phyloP scores from a whole-genome alignment of 2,888 invertebrate genomes.

The Sinohyriopsis cumingii region DNA sequence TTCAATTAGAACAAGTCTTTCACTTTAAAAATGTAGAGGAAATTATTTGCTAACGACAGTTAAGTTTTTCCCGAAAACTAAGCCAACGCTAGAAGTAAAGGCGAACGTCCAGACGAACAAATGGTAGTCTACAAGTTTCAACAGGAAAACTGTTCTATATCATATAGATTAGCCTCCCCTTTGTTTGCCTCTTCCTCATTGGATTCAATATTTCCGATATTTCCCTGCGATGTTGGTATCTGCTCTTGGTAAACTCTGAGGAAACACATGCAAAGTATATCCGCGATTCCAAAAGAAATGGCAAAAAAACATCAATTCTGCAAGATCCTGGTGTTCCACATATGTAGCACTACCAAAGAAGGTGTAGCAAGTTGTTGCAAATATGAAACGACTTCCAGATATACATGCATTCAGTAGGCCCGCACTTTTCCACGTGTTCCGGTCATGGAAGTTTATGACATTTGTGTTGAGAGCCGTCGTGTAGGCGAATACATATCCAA shows the following conservation, averaged over 20 bases:
- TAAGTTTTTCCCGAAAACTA: slow-evolving; percentile 39
- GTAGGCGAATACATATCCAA: slow-evolving; percentile 49
- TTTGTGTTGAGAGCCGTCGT: slow-evolving; percentile 54
- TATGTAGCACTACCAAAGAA: slow-evolving; percentile 27
- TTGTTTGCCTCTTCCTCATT: too few species aligned
- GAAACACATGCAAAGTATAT: slow-evolving; percentile 38
- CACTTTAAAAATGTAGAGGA: slow-evolving; percentile 21
- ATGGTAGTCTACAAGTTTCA: slow-evolving; percentile 33
- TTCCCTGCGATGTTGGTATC: too few species aligned
- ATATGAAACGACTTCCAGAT: slow-evolving; percentile 48
- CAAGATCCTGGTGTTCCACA: slow-evolving; percentile 31
- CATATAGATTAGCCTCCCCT: neutral
- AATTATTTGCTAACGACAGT: slow-evolving; percentile 35
- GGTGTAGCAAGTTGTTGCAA: slow-evolving; percentile 39
- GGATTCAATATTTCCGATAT: too few species aligned
- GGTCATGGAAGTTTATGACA: slow-evolving; percentile 40
- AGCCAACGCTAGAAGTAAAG: slow-evolving; percentile 39
- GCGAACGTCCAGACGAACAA: slow-evolving; percentile 35
- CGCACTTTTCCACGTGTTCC: slow-evolving; percentile 44
- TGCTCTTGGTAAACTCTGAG: slow-evolving; percentile 22
- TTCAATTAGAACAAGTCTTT: slow-evolving; percentile 30
- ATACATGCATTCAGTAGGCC: slow-evolving; percentile 48
- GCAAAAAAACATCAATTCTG: slow-evolving; percentile 45
- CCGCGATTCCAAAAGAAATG: slow-evolving; percentile 31
- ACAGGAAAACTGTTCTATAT: slow-evolving; percentile 3